Evolutionary conservation across 2,113 vertebrate genomes (phyloP), one percentile per base, ranked within the genome.

Genomic region (Nannobrachium achirus): DNA sequence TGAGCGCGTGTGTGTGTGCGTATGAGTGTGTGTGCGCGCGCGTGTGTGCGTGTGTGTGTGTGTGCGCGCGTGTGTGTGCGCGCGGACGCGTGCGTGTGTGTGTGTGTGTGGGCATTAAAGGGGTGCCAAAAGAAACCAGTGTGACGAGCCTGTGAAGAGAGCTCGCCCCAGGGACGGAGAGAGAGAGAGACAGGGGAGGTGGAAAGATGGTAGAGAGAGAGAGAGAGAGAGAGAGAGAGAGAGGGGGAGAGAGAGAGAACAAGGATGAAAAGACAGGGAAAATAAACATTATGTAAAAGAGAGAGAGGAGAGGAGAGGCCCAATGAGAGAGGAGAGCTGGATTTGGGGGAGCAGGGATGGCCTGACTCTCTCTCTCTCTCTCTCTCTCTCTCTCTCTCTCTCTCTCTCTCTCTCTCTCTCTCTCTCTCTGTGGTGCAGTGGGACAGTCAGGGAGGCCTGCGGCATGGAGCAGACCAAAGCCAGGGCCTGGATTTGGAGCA

Each of bases 121-220:
- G 53, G 81, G 64, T 81, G 76, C 79, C 79, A 84, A 84, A 25
- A 78, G 75, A 88, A 88, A 91, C 89, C 83, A 88, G 91, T 89
- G 78, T 25, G 82, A 87, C 89, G 73, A 83, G 89, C 86, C 74
- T 73, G 38, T 66, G 81, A 86, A 80, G 81, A 80, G 81, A 80
- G 85, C 66, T 78, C 70, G 63, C 86, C 85, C 72, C 69, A 79
- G 80, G 88, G 82, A 73, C 70, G 79, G 76, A 80, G 77, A 73
- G 65, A 70, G 64, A 71, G 68, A 76, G 14, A 52, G 44, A 52
- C 55, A 67, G 48, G 66, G 63, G 51, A 85, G 82, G 72, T 77
- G 63, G 64, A 63, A 42, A 25, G 15, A 77, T 66, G 78, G 76
- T 74, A 76, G 10, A 45, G 33, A 46, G 7, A 48, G 65, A 66